These are phyloP conservation scores for Eupeodes corollae DNA, from an alignment of 1,140 invertebrate species.

Conservation along the genomic window DNA sequence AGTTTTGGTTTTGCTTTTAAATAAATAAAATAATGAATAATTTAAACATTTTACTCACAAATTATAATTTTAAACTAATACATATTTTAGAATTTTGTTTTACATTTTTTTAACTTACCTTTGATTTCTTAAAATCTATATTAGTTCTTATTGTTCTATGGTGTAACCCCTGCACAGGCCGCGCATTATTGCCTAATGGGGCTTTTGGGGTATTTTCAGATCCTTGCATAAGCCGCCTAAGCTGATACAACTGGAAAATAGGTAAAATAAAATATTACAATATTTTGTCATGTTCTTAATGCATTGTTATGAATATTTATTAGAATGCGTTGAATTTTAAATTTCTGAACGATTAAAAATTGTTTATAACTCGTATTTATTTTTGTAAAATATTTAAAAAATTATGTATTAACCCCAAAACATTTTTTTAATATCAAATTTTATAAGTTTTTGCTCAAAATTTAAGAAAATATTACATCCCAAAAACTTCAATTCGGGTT, in stretches of 20 bases:
- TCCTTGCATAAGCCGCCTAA: slow-evolving; percentile 78
- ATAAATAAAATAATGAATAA: slow-evolving; percentile 8
- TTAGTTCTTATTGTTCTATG: slow-evolving; percentile 90
- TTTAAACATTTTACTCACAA: neutral
- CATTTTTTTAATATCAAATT: too few species aligned
- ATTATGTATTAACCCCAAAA: too few species aligned
- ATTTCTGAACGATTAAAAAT: too few species aligned
- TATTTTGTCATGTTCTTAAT: neutral
- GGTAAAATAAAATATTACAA: neutral
- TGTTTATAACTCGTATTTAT: too few species aligned
- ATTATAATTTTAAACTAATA: neutral
- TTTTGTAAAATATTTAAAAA: too few species aligned
- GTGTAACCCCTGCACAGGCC: slow-evolving; percentile 79
- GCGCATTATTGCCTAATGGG: slow-evolving; percentile 85
- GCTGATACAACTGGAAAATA: slow-evolving; percentile 60
- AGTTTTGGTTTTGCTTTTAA: slow-evolving; percentile 44
- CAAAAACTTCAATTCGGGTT: too few species aligned
- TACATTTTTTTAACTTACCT: slow-evolving; percentile 37
- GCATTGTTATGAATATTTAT: too few species aligned
- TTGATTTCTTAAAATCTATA: slow-evolving; percentile 77
- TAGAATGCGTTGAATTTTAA: too few species aligned
- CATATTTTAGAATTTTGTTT: neutral
- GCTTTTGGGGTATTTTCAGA: slow-evolving; percentile 72
- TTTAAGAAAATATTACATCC: too few species aligned
- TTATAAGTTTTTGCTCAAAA: too few species aligned